Percentiles rank a stretch among this genome's conserved stretches.
These are phyloP conservation scores for Myripristis jacobus DNA, from an alignment of 2,797 vertebrate species.

Conservation along the genomic window DNA sequence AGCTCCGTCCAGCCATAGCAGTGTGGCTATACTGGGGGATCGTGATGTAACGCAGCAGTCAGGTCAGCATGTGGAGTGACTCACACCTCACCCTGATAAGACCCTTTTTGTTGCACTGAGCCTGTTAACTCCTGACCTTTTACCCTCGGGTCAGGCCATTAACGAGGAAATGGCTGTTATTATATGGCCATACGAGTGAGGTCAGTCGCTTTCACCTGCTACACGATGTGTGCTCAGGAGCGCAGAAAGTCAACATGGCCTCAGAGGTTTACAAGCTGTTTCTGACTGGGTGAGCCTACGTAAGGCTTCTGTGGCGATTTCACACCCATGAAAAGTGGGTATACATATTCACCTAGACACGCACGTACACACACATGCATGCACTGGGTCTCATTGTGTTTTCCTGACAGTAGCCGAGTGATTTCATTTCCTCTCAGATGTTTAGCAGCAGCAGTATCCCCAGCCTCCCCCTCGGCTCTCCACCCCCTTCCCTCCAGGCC, in stretches of 20 bases:
- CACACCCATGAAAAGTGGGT: conserved; percentile 8
- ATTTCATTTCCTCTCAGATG: conserved; percentile 40
- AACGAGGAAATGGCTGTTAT: conserved; percentile 65
- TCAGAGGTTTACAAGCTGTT: conserved; percentile 48
- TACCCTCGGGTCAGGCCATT: conserved; percentile 54
- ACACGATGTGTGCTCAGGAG: conserved; percentile 26
- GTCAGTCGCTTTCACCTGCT: conserved; percentile 58
- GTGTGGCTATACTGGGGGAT: conserved; percentile 41
- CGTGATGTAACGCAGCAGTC: conserved; percentile 66
- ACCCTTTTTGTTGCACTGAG: conserved; percentile 35
- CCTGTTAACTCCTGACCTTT: conserved; percentile 57
- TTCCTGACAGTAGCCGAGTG: conserved; percentile 47
- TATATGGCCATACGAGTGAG: conserved; percentile 33
- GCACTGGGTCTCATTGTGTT: conserved; percentile 29
- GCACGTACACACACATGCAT: conserved; percentile 7
- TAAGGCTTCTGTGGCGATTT: conserved; percentile 4
- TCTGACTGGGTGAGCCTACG: conserved; percentile 19
- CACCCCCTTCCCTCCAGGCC: no score
- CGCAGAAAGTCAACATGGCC: conserved; percentile 38
- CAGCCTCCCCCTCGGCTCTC: not conserved
- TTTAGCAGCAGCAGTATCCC: conserved; percentile 7
- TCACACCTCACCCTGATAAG: conserved; percentile 62
- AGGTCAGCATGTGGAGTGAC: conserved; percentile 26
- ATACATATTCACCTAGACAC: not conserved
- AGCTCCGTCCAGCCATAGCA: conserved; percentile 64